Percentiles rank a stretch among this genome's conserved stretches.
Conservation (phyloP, 2,888 invertebrate species). For the Callyntrura sp. region DNA sequence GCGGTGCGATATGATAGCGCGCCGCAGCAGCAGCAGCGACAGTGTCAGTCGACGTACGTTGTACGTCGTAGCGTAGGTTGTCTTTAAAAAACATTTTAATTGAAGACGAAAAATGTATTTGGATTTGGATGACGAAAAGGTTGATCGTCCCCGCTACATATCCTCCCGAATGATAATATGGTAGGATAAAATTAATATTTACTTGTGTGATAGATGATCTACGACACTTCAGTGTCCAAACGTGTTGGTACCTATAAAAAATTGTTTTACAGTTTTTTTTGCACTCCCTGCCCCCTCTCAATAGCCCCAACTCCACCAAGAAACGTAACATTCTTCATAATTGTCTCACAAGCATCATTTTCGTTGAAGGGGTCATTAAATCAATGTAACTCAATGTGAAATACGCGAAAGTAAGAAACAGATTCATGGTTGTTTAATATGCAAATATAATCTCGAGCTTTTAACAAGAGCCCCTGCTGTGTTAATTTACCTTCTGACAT, state of each 20-base stretch:
- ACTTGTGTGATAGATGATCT: too few relatives aligned
- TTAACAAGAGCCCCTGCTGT: constrained; percentile 36
- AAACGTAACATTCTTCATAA: constrained; percentile 20
- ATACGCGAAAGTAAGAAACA: constrained; percentile 4
- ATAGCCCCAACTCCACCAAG: not conserved
- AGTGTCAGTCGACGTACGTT: too few relatives aligned
- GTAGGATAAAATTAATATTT: not conserved
- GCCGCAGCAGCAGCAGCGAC: not conserved
- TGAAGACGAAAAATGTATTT: constrained; percentile 10
- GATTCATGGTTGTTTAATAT: constrained; percentile 34
- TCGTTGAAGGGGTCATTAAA: constrained; percentile 20
- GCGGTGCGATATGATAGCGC: constrained; percentile 22
- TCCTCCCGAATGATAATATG: not conserved
- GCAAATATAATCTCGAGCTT: constrained; percentile 30
- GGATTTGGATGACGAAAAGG: too few relatives aligned
- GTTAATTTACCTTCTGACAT: constrained; percentile 47
- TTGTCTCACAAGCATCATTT: constrained; percentile 38
- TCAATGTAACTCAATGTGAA: constrained; percentile 24
- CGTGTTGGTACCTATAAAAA: not conserved
- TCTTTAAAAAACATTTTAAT: constrained; percentile 44
- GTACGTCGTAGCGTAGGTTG: too few relatives aligned
- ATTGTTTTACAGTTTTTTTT: not conserved
- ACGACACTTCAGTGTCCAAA: too few relatives aligned
- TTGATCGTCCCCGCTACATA: not conserved
- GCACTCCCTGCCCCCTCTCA: not conserved